Evolutionary conservation across 2,888 invertebrate genomes (phyloP), one percentile per base, ranked within the genome.

Genomic region (Netelia virgata): DNA sequence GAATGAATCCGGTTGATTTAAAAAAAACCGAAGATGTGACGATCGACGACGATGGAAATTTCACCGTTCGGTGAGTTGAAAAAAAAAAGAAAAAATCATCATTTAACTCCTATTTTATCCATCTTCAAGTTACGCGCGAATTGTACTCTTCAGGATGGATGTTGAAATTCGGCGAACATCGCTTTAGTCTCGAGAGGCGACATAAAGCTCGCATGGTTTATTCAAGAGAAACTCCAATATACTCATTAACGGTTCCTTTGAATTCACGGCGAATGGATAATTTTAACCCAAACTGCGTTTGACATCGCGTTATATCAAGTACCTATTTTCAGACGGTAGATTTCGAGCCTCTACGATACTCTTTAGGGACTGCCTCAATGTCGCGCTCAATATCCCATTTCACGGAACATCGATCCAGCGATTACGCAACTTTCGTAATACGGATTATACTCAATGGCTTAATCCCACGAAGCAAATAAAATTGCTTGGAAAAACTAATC

Each of bases 41-140:
- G 1, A 43, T 83, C 18, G 78, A 78, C 41, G 82, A 83, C 10
- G 66, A 83, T 10, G 82, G 82, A n/a, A 43, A 50, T 55, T 83
- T 83, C 41, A 23, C 47, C 16, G 66, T 83, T 47, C 77, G 73
- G 82, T 83, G 47, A 36, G 68, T 61, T 20, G 2, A 50, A 66
- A 3, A 16, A 50, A 66, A 3, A 16, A 18, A 23, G 23, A 23
- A 9, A 18, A 8, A 20, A 59, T 20, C 3, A 11, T 3, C 18
- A 20, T 28, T 3, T 28, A 28, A 28, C 28, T 28, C 5, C 3
- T 11, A 47, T 10, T 47, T 47, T 47, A 1, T 11, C 47, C 6
- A 47, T 47, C 11, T 47, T 2, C 11, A 47, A 47, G 11, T 47
- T 47, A 10, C 2, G 47, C 47, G 11, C 1, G 11, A 47, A 10